Base-by-base conservation (phyloP, 2,888 invertebrate genomes). In the Ennomos fuscantarius region DNA sequence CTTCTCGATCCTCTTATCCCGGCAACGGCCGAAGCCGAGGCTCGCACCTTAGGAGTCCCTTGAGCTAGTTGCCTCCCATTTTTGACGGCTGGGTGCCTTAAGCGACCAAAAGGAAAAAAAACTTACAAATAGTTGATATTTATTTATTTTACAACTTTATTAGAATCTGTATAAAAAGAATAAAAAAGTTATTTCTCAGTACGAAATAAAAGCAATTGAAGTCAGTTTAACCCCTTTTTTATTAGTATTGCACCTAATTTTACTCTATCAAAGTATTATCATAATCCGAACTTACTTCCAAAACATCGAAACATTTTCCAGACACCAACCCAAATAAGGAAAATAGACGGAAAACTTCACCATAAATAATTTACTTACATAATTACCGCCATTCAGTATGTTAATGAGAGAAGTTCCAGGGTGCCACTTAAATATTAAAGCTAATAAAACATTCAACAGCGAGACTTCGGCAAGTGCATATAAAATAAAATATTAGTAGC, bases 391-490 rank as follows among this genome's bases (percentile, higher is more conserved):
- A 57, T 58, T 63, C 53, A 62, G 61, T 60, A 60, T 60, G 62
- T 44, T 61, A 68, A 66, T 62, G 53, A 59, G 58, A 55, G 50
- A 66, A 59, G 57, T 66, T 66, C 59, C 58, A 54, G 37, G 40
- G 62, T 62, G 65, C 60, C 52, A 62, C 57, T 65, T 64, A 69
- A 67, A 69, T 67, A 72, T 70, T 68, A 50, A 61, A 49, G 53
- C 54, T 65, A 58, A 66, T 63, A 62, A 73, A 70, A 72, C 66
- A 63, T 69, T 60, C 58, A 51, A 55, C n/a, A 41, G 47, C 49
- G 46, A 56, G 62, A 68, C 63, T 70, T 76, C 57, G 62, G 66
- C 66, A 68, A 72, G 60, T 74, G 71, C 71, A 73, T 72, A 69
- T 72, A 72, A 65, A 77, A 72, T 62, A 72, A 60, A 69, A 65